These are phyloP conservation scores for Zelostemma sp. DNA, from an alignment of 1,140 invertebrate species.

Conservation along the genomic window DNA sequence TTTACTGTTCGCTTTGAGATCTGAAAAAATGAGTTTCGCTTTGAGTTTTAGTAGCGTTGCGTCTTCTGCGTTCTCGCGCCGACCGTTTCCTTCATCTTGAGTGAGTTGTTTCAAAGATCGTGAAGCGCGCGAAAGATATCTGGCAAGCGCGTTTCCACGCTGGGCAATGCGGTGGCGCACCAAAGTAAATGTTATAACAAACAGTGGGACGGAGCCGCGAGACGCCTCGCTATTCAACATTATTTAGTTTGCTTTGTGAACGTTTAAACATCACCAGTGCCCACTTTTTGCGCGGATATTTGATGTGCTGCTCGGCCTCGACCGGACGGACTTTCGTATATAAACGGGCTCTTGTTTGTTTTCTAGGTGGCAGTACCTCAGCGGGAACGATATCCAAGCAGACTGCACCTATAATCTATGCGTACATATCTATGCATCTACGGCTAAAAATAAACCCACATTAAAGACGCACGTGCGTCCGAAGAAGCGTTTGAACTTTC, in stretches of 20 bases:
- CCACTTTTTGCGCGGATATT: conserved; percentile 47
- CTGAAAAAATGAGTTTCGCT: too few relatives aligned
- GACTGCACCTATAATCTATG: conserved; percentile 40
- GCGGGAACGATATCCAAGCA: conserved; percentile 30
- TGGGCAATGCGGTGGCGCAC: conserved; percentile 60
- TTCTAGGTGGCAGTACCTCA: conserved; percentile 47
- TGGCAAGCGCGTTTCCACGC: conserved; percentile 61
- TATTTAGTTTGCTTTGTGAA: conserved; percentile 69
- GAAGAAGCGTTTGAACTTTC: conserved; percentile 34
- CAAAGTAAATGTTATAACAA: conserved; percentile 68
- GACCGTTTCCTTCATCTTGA: conserved; percentile 3
- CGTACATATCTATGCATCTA: conserved; percentile 35
- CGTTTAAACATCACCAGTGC: conserved; percentile 60
- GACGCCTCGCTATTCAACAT: conserved; percentile 66
- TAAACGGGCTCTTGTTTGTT: conserved; percentile 45
- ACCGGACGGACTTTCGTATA: conserved; percentile 36
- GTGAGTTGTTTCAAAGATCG: conserved; percentile 46
- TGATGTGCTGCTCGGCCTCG: conserved; percentile 38
- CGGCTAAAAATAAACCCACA: conserved; percentile 45
- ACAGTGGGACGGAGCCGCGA: conserved; percentile 44
- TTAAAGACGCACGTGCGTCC: conserved; percentile 33
- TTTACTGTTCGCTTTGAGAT: too few relatives aligned
- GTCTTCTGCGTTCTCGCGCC: background rate
- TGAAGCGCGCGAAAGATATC: conserved; percentile 58
- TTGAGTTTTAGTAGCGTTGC: too few relatives aligned